These are phyloP conservation scores for Pangasius larnaudii DNA, from an alignment of 2,797 vertebrate genomes.

Conservation along the genomic window DNA sequence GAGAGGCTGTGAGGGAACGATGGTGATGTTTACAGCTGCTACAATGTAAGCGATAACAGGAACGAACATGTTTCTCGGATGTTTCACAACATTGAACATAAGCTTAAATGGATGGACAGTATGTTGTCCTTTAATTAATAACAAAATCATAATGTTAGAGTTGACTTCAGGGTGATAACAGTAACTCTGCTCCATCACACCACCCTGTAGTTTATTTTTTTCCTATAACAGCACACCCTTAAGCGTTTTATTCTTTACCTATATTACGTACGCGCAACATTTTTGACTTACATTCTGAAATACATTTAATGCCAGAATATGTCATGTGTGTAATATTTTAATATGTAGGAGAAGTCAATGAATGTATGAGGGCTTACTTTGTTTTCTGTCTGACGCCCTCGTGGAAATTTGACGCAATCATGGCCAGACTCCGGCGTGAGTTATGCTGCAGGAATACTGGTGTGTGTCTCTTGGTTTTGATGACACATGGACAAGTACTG, in stretches of 20 bases:
- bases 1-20: neutral
- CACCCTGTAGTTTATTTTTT: neutral
- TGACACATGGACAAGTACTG: constrained; percentile 34
- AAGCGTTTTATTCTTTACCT: neutral
- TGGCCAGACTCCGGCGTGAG: constrained; percentile 19
- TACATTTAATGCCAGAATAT: neutral
- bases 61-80: neutral
- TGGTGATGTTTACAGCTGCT: neutral
- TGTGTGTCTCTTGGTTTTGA: constrained; percentile 12
- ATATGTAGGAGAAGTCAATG: neutral
- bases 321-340: neutral
- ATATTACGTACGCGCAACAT: neutral
- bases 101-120: neutral
- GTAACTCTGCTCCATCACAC: neutral
- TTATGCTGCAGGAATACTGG: constrained; percentile 13
- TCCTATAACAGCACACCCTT: neutral
- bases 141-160: neutral
- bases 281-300: neutral
- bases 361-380: neutral
- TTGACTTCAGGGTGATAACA: neutral
- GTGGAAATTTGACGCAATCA: constrained; percentile 16
- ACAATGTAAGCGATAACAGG: neutral
- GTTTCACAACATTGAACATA: neutral
- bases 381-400: neutral
- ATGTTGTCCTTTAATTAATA: neutral